Percentiles rank a stretch among this genome's conserved stretches.
phyloP scores from a whole-genome alignment of 2,797 vertebrate genomes.

The Chelonia mydas region DNA sequence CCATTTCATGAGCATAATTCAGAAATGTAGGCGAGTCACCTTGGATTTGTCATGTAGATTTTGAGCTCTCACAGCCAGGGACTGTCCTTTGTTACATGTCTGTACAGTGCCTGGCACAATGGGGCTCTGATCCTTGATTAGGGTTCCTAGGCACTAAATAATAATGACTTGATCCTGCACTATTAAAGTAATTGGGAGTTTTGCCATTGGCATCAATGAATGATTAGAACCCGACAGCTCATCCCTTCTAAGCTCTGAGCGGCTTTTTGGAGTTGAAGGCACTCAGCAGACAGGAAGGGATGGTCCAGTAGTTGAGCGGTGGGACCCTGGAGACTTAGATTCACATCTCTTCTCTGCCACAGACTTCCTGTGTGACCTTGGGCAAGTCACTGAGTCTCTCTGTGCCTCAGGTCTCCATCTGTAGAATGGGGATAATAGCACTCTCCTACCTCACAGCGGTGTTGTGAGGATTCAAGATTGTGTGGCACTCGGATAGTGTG shows the following conservation, averaged over 20 bases:
- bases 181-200: background rate
- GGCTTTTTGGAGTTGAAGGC: background rate
- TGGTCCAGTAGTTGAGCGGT: rapidly evolving
- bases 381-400: background rate
- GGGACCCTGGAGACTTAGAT: background rate
- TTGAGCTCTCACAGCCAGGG: background rate
- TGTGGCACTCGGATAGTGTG: background rate
- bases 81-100: background rate
- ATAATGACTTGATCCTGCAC: background rate
- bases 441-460: background rate
- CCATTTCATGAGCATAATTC: background rate
- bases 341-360: background rate
- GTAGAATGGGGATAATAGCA: background rate
- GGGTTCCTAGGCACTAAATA: background rate
- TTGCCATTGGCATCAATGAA: background rate
- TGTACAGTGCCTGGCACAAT: rapidly evolving
- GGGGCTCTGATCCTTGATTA: rapidly evolving
- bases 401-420: background rate
- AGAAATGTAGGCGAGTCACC: background rate
- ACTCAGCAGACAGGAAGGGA: background rate
- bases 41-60: rapidly evolving
- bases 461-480: background rate
- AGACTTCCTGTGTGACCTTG: background rate
- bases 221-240: background rate
- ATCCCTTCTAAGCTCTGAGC: background rate